Percentiles rank a stretch among this genome's conserved stretches.
Conservation (phyloP, 1,140 invertebrate species). For the Lerema accius region DNA sequence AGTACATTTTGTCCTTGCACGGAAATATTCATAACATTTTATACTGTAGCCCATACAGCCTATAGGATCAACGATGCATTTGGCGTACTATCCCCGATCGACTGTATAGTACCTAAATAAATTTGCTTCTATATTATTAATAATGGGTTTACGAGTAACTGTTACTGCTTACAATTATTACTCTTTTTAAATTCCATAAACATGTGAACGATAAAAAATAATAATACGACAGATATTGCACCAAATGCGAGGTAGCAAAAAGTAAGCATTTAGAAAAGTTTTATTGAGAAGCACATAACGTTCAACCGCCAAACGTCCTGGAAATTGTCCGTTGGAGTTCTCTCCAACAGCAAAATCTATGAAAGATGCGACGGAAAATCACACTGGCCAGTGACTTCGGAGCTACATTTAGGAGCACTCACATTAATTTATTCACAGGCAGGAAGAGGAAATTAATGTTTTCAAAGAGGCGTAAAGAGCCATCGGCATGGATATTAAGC, state of each 20-base stretch:
- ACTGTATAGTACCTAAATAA: too few relatives aligned
- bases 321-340: slow-evolving; percentile 33
- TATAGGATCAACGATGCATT: background rate
- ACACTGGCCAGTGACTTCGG: slow-evolving; percentile 35
- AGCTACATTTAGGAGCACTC: slow-evolving; percentile 43
- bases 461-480: slow-evolving; percentile 59
- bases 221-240: too few relatives aligned
- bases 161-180: too few relatives aligned
- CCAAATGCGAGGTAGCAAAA: too few relatives aligned
- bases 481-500: slow-evolving; percentile 65
- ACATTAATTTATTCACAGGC: slow-evolving; percentile 61
- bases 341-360: slow-evolving; percentile 37
- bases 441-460: slow-evolving; percentile 70
- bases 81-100: too few relatives aligned
- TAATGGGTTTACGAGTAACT: too few relatives aligned
- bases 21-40: slow-evolving; percentile 32
- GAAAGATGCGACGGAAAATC: slow-evolving; percentile 38
- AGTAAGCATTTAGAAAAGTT: too few relatives aligned
- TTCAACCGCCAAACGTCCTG: slow-evolving; percentile 28
- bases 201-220: too few relatives aligned
- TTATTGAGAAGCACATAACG: slow-evolving; percentile 19
- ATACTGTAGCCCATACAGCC: slow-evolving; percentile 12
- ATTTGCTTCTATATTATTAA: too few relatives aligned
- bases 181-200: too few relatives aligned
- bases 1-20: slow-evolving; percentile 20